Base-by-base conservation (phyloP, 2,888 invertebrate genomes). In the Callyntrura sp. region DNA sequence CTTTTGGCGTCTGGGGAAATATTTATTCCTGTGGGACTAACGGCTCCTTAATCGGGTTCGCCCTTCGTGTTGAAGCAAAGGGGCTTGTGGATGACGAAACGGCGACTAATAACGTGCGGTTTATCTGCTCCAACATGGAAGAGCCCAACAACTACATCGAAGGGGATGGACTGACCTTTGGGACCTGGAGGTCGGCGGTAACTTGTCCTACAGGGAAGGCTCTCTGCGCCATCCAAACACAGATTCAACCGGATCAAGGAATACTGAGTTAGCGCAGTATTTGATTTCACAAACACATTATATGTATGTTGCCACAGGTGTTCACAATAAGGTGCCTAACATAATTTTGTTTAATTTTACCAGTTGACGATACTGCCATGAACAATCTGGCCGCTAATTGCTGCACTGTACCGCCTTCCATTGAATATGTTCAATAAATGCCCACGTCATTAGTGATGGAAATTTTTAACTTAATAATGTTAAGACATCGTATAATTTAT, bases 321-420 rank as follows among this genome's bases (percentile, higher is more conserved):
- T n/a, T n/a, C n/a, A n/a, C n/a, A n/a, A n/a, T n/a, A n/a, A n/a
- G n/a, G n/a, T n/a, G n/a, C n/a, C n/a, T n/a, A n/a, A n/a, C n/a
- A n/a, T n/a, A n/a, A n/a, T 55, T 9, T 55, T 14, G 3, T 14
- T 83, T 48, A 23, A 88, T 23, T 45, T 55, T 73, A 48, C 5
- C 23, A 88, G 88, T 62, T n/a, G 92, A 92, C 55, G 90, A 92
- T 51, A 88, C 92, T 4, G 86, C 91, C 14, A 70, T 92, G 88
- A 92, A 92, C 48, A 92, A 92, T 68, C 62, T 92, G 1, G 62
- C 90, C 2, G 82, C 86, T 9, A 60, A 87, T 70, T 91, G 91
- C 55, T 91, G 91, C 60, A 55, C 65, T 0, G 25, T 65, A 62
- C 88, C 79, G 62, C 45, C 51, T 9, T 25, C 6, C n/a, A 73